Evolutionary conservation across 1,140 invertebrate genomes (phyloP), one percentile per base, ranked within the genome.

Genomic region (Drosophila nigromelanica): DNA sequence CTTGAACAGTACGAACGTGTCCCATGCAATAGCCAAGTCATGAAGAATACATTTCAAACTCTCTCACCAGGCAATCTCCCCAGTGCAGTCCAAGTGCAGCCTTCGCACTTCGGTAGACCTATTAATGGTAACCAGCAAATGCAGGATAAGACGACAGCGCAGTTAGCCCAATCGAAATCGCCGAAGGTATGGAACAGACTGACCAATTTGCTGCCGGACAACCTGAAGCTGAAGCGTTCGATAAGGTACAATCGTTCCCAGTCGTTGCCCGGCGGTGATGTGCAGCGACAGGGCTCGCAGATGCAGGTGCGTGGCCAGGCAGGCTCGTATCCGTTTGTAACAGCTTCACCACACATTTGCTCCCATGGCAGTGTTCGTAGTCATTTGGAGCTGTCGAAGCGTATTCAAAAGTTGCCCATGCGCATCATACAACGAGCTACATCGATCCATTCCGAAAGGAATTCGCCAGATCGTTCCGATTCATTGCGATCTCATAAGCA

Each of bases 211-310:
- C 91, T 98, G 33, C 96, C 96, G 0, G 96, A 97, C 89, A 93
- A 97, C 68, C 39, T 91, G 4, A 96, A 96, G 92, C 92, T 97
- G 45, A 92, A 92, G 33, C 75, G 80, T 2, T 68, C 75, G 4
- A 94, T 94, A 6, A 96, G 96, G 91, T 93, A 96, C 68, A 94
- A 95, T 91, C 93, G 96, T 77, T 97, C 96, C 27, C 95, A 96
- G 81, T 97, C 96, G 0, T 93, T 97, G 67, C 96, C 96, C 1
- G 93, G 95, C 14, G 94, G 94, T n/a, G 93, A 95, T 66, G 92
- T 93, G 54, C 93, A 94, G 74, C 47, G 42, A n/a, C 60, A 69
- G 40, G 73, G 47, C 14, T 54, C 51, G n/a, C 66, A 86, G 48
- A 74, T 74, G 52, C 75, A 79, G 59, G 8, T 45, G 24, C 86